A percentile compares a stretch with the other conserved stretches of the same genome.
These are phyloP conservation scores for Choloepus hoffmanni DNA, from an alignment of 2,113 vertebrate species.

Conservation along the genomic window DNA sequence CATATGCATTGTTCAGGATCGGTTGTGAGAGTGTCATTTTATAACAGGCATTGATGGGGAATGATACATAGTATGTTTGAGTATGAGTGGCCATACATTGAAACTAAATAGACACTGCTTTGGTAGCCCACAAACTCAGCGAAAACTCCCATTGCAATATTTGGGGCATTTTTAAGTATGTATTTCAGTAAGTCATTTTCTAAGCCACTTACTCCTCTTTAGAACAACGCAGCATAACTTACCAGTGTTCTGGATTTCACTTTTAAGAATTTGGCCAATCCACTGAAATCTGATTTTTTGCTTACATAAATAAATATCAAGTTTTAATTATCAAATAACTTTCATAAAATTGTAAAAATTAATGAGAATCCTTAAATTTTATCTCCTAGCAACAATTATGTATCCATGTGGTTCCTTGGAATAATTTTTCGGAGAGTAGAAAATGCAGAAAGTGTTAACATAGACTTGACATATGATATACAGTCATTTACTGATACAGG, in stretches of 20 bases:
- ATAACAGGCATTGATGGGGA: not conserved
- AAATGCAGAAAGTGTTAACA: conserved; percentile 94
- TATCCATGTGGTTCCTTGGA: conserved; percentile 99
- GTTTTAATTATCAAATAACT: conserved; percentile 57
- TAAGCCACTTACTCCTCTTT: conserved; percentile 43
- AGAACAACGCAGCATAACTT: not conserved
- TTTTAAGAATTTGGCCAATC: conserved; percentile 59
- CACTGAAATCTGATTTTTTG: conserved; percentile 54
- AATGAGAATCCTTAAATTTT: conserved; percentile 69
- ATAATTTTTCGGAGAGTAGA: conserved; percentile 97
- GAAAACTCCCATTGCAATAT: not conserved
- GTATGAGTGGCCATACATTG: not conserved
- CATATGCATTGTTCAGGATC: conserved; percentile 26
- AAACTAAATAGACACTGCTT: not conserved
- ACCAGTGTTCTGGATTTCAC: not conserved
- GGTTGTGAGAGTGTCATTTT: not conserved
- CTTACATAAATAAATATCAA: not conserved
- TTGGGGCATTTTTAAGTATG: conserved; percentile 38
- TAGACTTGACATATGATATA: conserved; percentile 97
- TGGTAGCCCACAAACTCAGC: not conserved
- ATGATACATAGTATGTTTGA: not conserved
- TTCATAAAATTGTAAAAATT: conserved; percentile 63
- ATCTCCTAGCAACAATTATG: conserved; percentile 90
- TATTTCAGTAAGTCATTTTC: conserved; percentile 58
- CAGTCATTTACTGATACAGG: conserved; percentile 98